Percentiles rank a stretch among this genome's conserved stretches.
phyloP scores from a whole-genome alignment of 1,140 invertebrate species.

The Chelonus insularis region DNA sequence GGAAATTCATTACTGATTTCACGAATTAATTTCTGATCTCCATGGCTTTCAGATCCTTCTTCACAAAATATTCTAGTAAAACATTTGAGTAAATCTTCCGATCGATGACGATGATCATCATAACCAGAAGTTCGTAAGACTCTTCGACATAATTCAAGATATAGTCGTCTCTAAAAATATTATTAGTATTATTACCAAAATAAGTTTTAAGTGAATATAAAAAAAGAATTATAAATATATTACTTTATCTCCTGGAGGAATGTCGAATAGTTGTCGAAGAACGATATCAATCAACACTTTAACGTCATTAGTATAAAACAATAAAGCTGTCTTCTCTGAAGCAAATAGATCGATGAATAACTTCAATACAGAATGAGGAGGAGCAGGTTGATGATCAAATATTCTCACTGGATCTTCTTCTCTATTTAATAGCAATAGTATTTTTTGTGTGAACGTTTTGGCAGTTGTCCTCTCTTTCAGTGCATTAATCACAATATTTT shows the following conservation, averaged over 20 bases:
- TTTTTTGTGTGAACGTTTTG: conserved; percentile 88
- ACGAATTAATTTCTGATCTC: conserved; percentile 74
- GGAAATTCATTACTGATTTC: conserved; percentile 84
- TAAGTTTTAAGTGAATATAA: too few species aligned
- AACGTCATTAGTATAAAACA: conserved; percentile 93
- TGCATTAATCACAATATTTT: conserved; percentile 78
- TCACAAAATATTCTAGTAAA: conserved; percentile 84
- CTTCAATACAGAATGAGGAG: conserved; percentile 84
- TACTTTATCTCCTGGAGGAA: conserved; percentile 85
- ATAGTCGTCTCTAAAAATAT: conserved; percentile 68
- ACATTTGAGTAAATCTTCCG: conserved; percentile 76
- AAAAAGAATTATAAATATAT: conserved; percentile 31
- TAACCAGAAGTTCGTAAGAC: conserved; percentile 79
- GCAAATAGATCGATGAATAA: conserved; percentile 84
- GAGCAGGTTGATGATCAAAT: conserved; percentile 78
- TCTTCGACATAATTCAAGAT: conserved; percentile 74
- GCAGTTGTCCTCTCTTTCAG: conserved; percentile 72
- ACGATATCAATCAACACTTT: conserved; percentile 92
- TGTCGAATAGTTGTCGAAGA: conserved; percentile 82
- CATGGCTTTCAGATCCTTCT: conserved; percentile 70
- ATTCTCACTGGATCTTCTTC: conserved; percentile 89
- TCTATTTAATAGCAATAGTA: conserved; percentile 82
- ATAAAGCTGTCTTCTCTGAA: conserved; percentile 71
- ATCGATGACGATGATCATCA: conserved; percentile 72
- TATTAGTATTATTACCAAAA: conserved; percentile 13